Evolutionary conservation across 2,113 vertebrate species (phyloP).

Genomic region (Anhinga anhinga): DNA sequence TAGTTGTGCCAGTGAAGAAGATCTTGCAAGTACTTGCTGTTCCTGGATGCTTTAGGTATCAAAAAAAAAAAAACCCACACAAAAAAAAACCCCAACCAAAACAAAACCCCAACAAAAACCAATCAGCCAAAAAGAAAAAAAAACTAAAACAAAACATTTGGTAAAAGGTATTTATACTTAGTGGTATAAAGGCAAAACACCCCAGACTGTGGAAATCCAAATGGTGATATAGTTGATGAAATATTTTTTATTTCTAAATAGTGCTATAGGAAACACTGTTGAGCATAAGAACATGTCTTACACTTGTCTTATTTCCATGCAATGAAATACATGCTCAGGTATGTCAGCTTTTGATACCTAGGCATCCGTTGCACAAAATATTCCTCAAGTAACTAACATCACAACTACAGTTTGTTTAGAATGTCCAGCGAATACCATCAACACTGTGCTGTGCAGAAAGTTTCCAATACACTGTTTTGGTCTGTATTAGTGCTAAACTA

Average conservation of each 20-base stretch:
- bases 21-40: background rate
- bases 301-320: background rate
- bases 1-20: background rate
- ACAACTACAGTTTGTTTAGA: background rate
- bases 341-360: background rate
- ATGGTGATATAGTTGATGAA: background rate
- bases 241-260: background rate
- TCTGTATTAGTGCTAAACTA: background rate
- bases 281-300: background rate
- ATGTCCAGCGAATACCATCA: accelerated
- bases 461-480: background rate
- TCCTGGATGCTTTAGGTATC: background rate
- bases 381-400: accelerated
- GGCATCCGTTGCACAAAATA: background rate
- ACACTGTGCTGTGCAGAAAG: background rate
- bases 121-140: background rate
- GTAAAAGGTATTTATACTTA: background rate
- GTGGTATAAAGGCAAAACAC: background rate
- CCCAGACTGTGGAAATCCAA: background rate
- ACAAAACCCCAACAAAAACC: too few species aligned
- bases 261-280: background rate
- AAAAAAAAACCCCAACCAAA: background rate
- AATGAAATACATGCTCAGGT: background rate
- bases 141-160: background rate
- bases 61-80: background rate